phyloP scores from a whole-genome alignment of 2,797 vertebrate genomes.

The Tragopan temminckii region DNA sequence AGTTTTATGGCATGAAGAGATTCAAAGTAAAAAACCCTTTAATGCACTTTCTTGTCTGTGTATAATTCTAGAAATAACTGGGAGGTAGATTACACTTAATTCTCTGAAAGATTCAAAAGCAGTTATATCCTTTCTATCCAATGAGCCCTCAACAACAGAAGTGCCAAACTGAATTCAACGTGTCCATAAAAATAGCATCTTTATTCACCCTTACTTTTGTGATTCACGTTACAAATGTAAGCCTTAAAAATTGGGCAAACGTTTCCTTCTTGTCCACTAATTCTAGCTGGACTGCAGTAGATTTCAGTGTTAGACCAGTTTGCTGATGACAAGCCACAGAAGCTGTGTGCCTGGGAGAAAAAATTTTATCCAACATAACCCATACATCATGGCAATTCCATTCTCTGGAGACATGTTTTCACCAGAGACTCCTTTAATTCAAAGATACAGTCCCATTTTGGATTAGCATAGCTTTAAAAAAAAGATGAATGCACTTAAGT shows the following conservation, averaged over 20 bases:
- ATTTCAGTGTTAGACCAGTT: neutral
- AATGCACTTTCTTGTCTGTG: neutral
- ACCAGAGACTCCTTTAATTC: neutral
- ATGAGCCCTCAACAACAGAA: neutral
- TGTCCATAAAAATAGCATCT: neutral
- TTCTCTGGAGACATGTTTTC: neutral
- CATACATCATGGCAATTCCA: neutral
- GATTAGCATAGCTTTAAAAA: neutral
- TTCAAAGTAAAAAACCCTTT: slow-evolving; percentile 22
- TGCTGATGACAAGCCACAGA: neutral
- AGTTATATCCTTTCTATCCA: neutral
- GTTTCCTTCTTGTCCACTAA: neutral
- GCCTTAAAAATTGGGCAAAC: neutral
- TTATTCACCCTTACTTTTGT: neutral
- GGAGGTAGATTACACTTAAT: slow-evolving; percentile 10
- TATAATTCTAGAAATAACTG: slow-evolving; percentile 27
- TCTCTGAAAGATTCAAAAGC: slow-evolving; percentile 1
- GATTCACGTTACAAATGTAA: neutral
- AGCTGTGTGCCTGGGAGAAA: neutral
- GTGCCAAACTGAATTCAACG: neutral
- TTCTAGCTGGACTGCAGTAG: neutral
- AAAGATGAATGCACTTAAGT: accelerated
- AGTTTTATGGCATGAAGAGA: neutral
- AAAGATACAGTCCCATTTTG: accelerated
- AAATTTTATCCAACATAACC: neutral